Evolutionary conservation across 2,797 vertebrate genomes (phyloP).

Genomic region (Anguilla anguilla): DNA sequence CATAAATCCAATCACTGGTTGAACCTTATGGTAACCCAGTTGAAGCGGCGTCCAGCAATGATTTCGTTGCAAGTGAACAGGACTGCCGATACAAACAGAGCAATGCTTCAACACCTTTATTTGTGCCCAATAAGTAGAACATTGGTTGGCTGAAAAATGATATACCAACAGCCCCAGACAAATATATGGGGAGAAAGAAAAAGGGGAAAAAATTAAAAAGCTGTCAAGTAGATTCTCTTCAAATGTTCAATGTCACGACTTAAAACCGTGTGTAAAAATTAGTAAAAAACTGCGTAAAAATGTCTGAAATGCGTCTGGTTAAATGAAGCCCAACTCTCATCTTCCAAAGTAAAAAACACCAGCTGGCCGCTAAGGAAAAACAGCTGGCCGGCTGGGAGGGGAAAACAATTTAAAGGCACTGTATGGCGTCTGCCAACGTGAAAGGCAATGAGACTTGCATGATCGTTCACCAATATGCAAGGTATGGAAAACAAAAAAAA

Average conservation of each 20-base stretch:
- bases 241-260: slow-evolving; percentile 90
- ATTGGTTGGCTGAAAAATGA: slow-evolving; percentile 68
- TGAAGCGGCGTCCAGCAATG: slow-evolving; percentile 63
- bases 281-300: slow-evolving; percentile 99
- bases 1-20: slow-evolving; percentile 64
- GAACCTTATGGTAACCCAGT: slow-evolving; percentile 62
- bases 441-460: slow-evolving; percentile 89
- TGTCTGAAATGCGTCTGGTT: slow-evolving; percentile 99
- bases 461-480: slow-evolving; percentile 89
- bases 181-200: slow-evolving; percentile 68
- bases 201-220: slow-evolving; percentile 85
- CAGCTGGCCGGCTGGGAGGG: slow-evolving; percentile 82
- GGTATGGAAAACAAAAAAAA: slow-evolving; percentile 76
- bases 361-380: slow-evolving; percentile 86
- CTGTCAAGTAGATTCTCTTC: slow-evolving; percentile 88
- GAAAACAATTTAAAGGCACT: slow-evolving; percentile 98
- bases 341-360: slow-evolving; percentile 95
- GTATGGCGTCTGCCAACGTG: slow-evolving; percentile 91
- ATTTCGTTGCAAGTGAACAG: slow-evolving; percentile 69
- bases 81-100: slow-evolving; percentile 65
- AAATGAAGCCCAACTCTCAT: slow-evolving; percentile 97
- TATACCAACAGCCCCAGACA: slow-evolving; percentile 79
- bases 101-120: slow-evolving; percentile 63
- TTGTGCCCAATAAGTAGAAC: slow-evolving; percentile 70
- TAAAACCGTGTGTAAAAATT: slow-evolving; percentile 99